phyloP scores from a whole-genome alignment of 2,888 invertebrate species.

The Agrotis exclamationis region DNA sequence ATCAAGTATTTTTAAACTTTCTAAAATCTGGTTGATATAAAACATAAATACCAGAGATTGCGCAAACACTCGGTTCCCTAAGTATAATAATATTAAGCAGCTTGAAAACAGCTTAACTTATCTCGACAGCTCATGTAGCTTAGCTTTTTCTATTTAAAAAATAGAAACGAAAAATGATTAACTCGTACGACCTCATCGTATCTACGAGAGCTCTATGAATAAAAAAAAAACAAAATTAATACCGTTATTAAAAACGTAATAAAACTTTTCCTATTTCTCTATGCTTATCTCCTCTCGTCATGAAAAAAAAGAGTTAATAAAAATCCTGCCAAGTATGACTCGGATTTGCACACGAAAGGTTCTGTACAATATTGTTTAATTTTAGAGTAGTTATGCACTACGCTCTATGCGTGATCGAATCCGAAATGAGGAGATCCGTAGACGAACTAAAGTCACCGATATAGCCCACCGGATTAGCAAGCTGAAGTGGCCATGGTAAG shows the following conservation, averaged over 20 bases:
- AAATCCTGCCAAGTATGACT: background rate
- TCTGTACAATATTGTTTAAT: background rate
- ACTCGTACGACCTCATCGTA: background rate
- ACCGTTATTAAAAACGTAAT: constrained; percentile 46
- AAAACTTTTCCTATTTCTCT: constrained; percentile 45
- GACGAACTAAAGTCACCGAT: no score
- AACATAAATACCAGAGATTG: no score
- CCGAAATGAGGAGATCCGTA: no score
- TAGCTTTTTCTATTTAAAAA: constrained; percentile 6
- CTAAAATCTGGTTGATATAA: no score
- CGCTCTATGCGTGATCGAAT: no score
- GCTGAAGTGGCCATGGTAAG: no score
- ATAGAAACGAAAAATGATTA: constrained; percentile 15
- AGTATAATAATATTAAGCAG: background rate
- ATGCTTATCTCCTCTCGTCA: constrained; percentile 48
- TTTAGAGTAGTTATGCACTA: background rate
- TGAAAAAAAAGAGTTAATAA: constrained; percentile 33
- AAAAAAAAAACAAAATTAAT: constrained; percentile 12
- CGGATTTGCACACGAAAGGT: background rate
- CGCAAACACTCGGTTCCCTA: background rate
- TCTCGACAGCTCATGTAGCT: background rate
- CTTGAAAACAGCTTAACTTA: background rate
- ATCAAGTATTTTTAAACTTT: no score
- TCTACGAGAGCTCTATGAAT: background rate
- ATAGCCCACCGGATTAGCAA: no score